A percentile compares a stretch with the other conserved stretches of the same genome.
Evolutionary conservation across 2,888 invertebrate genomes (phyloP).

Genomic region (Megamerina dolium): DNA sequence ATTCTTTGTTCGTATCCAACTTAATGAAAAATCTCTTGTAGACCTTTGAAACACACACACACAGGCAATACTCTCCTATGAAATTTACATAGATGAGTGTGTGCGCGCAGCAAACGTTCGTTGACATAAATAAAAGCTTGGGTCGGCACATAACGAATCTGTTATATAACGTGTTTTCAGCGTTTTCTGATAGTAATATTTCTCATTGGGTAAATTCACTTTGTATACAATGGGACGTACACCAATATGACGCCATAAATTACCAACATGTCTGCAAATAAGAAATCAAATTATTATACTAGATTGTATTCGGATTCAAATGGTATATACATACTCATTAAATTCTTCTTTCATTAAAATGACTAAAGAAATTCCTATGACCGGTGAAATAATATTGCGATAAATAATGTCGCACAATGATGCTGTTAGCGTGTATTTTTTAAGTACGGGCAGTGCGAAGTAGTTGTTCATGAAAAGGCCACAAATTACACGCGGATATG

Average conservation of each 20-base stretch:
- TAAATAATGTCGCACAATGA: constrained; percentile 48
- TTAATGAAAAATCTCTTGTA: no score
- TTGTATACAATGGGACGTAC: constrained; percentile 49
- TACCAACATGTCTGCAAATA: constrained; percentile 44
- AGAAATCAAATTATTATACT: constrained; percentile 1
- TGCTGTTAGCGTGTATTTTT: constrained; percentile 45
- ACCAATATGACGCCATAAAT: constrained; percentile 48
- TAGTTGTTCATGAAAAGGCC: constrained; percentile 49
- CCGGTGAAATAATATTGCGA: constrained; percentile 47
- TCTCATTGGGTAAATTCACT: constrained; percentile 50
- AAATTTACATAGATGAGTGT: no score
- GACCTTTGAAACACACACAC: no score
- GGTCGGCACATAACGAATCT: constrained; percentile 48
- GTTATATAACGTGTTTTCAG: constrained; percentile 50
- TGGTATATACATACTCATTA: constrained; percentile 39
- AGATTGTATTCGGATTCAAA: background rate
- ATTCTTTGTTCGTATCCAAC: no score
- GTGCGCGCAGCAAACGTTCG: constrained; percentile 22
- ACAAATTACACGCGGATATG: constrained; percentile 45
- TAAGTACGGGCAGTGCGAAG: constrained; percentile 40
- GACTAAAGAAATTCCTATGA: constrained; percentile 48
- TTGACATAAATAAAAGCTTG: constrained; percentile 35
- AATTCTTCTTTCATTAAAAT: constrained; percentile 49
- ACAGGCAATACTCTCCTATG: no score
- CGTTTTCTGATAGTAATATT: constrained; percentile 49